These are phyloP conservation scores for Clanis bilineata DNA, from an alignment of 2,888 invertebrate species.

Conservation along the genomic window DNA sequence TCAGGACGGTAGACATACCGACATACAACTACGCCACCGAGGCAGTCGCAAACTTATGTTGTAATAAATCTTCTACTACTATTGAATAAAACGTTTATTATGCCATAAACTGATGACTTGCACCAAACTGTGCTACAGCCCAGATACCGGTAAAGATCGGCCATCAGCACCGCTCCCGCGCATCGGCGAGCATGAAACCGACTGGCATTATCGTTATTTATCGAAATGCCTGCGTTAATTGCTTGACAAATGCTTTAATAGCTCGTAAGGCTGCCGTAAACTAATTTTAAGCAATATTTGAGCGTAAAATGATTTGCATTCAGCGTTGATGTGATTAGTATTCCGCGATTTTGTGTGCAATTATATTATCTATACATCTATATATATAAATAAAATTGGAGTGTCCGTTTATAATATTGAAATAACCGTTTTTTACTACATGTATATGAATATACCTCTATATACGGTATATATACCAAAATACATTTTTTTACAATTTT, in stretches of 20 bases:
- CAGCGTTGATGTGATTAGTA: too few species aligned
- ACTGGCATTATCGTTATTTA: slow-evolving; percentile 18
- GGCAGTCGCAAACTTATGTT: too few species aligned
- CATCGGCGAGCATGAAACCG: slow-evolving; percentile 57
- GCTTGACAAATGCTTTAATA: neutral
- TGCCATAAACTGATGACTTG: neutral
- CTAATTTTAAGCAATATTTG: neutral
- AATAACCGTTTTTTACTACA: too few species aligned
- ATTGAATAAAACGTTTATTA: neutral
- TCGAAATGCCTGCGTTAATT: neutral
- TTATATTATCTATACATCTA: too few species aligned
- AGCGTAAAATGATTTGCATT: neutral
- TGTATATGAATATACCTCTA: too few species aligned
- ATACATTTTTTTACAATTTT: too few species aligned
- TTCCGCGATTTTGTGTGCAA: too few species aligned
- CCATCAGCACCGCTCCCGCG: slow-evolving; percentile 43
- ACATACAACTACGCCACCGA: too few species aligned
- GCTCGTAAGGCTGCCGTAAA: neutral
- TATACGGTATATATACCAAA: too few species aligned
- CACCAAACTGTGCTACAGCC: neutral
- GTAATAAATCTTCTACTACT: neutral
- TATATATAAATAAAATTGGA: too few species aligned
- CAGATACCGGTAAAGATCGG: slow-evolving; percentile 27
- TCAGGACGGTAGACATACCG: too few species aligned
- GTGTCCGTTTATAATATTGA: too few species aligned